phyloP scores from a whole-genome alignment of 2,888 invertebrate species.

The Aproaerema taeniolella region DNA sequence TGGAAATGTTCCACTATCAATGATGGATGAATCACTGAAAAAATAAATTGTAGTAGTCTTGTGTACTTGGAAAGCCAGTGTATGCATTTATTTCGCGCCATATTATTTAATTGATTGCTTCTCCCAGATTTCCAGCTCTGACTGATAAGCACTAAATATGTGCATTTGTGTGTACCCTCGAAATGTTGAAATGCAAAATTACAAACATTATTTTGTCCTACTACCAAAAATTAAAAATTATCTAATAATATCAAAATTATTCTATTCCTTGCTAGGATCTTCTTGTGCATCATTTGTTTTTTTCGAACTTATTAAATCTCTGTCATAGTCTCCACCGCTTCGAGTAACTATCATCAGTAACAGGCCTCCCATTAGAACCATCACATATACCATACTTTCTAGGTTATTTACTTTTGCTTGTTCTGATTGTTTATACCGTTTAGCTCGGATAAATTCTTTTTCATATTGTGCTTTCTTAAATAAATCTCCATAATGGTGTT shows the following conservation, averaged over 20 bases:
- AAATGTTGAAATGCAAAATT: too few relatives aligned
- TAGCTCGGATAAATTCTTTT: constrained; percentile 38
- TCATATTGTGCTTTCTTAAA: constrained; percentile 45
- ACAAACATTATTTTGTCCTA: too few relatives aligned
- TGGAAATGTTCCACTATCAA: too few relatives aligned
- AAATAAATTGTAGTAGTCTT: too few relatives aligned
- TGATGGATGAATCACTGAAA: too few relatives aligned
- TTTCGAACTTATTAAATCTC: constrained; percentile 18
- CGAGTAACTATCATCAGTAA: constrained; percentile 37
- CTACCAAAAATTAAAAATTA: too few relatives aligned
- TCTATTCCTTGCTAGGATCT: not conserved
- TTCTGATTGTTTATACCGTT: constrained; percentile 25
- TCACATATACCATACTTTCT: constrained; percentile 39
- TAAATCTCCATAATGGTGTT: constrained; percentile 67
- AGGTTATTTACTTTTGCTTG: constrained; percentile 33
- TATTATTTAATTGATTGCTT: too few relatives aligned
- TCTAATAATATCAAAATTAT: not conserved
- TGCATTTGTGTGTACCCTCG: too few relatives aligned
- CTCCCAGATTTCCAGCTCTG: too few relatives aligned
- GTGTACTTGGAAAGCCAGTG: too few relatives aligned
- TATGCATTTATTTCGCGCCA: too few relatives aligned
- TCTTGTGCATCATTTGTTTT: not conserved
- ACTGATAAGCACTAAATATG: too few relatives aligned
- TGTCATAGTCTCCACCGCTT: constrained; percentile 49
- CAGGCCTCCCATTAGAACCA: constrained; percentile 33